Evolutionary conservation across 2,797 vertebrate species (phyloP).

Genomic region (Eulemur rubriventer): DNA sequence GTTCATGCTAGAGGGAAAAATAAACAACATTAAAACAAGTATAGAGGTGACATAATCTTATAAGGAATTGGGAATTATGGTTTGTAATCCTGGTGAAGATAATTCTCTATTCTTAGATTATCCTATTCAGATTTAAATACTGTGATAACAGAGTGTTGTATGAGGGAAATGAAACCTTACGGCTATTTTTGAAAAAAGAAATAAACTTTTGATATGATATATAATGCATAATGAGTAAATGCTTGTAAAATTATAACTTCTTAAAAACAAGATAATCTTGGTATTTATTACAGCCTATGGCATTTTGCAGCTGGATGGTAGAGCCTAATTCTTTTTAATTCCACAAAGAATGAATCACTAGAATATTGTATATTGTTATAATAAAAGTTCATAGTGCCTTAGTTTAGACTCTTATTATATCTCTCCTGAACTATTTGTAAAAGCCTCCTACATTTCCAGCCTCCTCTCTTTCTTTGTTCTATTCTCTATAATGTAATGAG

Average conservation of each 20-base stretch:
- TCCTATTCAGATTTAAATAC: neutral
- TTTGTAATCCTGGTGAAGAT: neutral
- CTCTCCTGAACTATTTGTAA: neutral
- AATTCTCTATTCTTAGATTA: neutral
- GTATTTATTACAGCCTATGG: neutral
- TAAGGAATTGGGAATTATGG: neutral
- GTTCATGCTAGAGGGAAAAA: neutral
- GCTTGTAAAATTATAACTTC: neutral
- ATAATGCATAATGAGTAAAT: neutral
- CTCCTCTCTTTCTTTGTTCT: neutral
- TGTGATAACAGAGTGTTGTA: neutral
- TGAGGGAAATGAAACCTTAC: neutral
- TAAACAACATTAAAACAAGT: neutral
- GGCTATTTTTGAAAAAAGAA: conserved; percentile 31
- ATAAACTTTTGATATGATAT: neutral
- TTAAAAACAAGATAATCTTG: conserved; percentile 16
- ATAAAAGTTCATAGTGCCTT: neutral
- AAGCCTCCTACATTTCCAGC: neutral
- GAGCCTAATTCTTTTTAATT: neutral
- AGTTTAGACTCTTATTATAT: neutral
- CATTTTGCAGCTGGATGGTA: neutral
- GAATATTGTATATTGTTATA: neutral
- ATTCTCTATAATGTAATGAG: neutral
- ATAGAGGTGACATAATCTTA: neutral
- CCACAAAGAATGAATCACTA: neutral